Conservation (phyloP, 53 echinoderm and acorn worm species). For the Zoroaster sp. region DNA sequence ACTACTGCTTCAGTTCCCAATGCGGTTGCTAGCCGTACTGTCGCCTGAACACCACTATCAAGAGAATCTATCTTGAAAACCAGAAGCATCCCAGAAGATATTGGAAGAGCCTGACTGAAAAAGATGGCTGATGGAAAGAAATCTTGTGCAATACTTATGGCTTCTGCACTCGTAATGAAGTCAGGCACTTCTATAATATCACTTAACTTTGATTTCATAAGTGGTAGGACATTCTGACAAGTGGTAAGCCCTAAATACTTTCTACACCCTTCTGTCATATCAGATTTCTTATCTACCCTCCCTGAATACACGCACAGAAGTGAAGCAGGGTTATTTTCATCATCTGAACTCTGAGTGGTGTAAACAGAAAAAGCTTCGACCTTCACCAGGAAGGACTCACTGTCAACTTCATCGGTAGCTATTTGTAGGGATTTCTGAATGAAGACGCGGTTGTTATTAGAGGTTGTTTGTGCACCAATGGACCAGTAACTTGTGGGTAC, state of each 20-base stretch:
- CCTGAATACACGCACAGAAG: background rate
- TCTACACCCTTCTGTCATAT: background rate
- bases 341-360: background rate
- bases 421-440: background rate
- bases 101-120: background rate
- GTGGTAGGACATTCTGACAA: background rate
- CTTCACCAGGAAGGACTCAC: background rate
- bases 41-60: background rate
- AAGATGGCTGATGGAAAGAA: conserved; percentile 20
- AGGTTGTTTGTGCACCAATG: background rate
- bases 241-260: background rate
- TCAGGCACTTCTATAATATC: background rate
- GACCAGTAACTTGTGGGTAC: background rate
- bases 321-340: background rate
- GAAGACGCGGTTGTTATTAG: background rate
- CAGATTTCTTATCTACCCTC: background rate
- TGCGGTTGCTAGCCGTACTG: background rate
- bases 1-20: background rate
- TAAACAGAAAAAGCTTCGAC: background rate
- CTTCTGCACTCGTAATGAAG: background rate
- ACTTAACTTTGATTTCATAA: background rate
- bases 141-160: conserved; percentile 4
- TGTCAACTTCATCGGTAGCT: background rate
- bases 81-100: background rate
- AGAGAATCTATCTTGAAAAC: background rate